Conservation (phyloP, 2,888 invertebrate genomes). For the Plebejus argus region DNA sequence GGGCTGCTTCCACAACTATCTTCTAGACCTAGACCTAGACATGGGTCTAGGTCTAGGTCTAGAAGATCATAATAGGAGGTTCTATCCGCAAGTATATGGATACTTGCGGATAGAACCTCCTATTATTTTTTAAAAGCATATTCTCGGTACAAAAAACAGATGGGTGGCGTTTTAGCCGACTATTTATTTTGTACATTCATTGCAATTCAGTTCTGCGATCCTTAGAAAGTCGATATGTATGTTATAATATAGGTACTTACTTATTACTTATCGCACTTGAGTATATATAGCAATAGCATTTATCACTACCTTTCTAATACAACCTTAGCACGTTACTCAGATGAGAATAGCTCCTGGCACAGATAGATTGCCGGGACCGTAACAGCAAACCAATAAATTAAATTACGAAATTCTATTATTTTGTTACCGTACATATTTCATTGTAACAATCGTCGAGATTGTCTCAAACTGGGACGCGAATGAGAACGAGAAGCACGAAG, state of each 20-base stretch:
- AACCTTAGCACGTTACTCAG: constrained; percentile 4
- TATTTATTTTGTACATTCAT: no score
- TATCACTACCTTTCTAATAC: constrained; percentile 2
- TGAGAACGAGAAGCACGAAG: constrained; percentile 27
- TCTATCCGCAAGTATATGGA: no score
- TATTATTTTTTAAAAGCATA: no score
- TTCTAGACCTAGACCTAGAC: no score
- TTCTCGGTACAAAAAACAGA: no score
- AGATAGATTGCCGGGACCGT: background rate
- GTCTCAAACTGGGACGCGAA: constrained; percentile 25
- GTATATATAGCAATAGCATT: background rate
- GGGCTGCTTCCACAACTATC: no score
- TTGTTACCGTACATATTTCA: constrained; percentile 30
- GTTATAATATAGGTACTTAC: no score
- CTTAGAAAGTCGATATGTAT: background rate
- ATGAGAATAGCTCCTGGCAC: constrained; percentile 21
- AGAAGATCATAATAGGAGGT: no score
- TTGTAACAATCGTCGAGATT: constrained; percentile 21
- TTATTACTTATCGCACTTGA: background rate
- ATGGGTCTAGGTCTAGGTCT: no score
- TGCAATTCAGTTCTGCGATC: background rate
- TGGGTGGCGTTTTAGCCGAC: no score
- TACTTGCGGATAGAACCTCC: no score
- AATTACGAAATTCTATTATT: constrained; percentile 22
- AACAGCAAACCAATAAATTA: constrained; percentile 19